Base-by-base conservation (phyloP, 2,113 vertebrate species). In the Columbina picui region DNA sequence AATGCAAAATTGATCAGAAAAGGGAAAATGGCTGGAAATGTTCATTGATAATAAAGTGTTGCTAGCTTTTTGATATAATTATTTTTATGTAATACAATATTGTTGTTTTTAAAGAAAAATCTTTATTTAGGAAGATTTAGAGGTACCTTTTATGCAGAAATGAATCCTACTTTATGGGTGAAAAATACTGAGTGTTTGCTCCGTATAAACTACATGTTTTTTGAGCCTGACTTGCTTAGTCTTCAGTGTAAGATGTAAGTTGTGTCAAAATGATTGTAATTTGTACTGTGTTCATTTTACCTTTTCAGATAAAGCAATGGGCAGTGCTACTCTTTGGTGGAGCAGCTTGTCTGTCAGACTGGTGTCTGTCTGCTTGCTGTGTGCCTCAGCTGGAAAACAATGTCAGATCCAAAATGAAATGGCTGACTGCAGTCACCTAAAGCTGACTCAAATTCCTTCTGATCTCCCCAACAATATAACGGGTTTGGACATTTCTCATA, bases 401-500 rank as follows among this genome's bases (percentile, higher is more conserved):
- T 99, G 99, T 92, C 55, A 9, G 2, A 96, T 99, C 56, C 91
- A 53, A 53, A 71, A 95, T 5, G 93, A 94, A 81, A 93, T 64
- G 52, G 99, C 99, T 8, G 99, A 99, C 97, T 99, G 99, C 94
- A 99, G 98, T 87, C 99, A 99, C 83, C 97, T 98, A 81, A 98
- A 98, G 50, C 97, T 99, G 83, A 97, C 67, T 6, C 91, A 93
- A 5, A 93, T 99, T 69, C 99, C 99, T 6, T 77, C 96, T 11
- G 89, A 99, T 96, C 98, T 99, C 34, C 99, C 99, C 5, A 8
- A 45, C 19, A 98, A 98, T 78, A 99, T 99, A 95, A 98, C 93
- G 1, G 77, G 90, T 23, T 95, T 99, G 93, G 99, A 99, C 43
- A 94, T 99, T 70, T 99, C 99, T 68, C 99, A 99, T 93, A 99